Percentiles rank a stretch among this genome's conserved stretches.
phyloP scores from a whole-genome alignment of 2,113 vertebrate genomes.

The Hipposideros armiger region DNA sequence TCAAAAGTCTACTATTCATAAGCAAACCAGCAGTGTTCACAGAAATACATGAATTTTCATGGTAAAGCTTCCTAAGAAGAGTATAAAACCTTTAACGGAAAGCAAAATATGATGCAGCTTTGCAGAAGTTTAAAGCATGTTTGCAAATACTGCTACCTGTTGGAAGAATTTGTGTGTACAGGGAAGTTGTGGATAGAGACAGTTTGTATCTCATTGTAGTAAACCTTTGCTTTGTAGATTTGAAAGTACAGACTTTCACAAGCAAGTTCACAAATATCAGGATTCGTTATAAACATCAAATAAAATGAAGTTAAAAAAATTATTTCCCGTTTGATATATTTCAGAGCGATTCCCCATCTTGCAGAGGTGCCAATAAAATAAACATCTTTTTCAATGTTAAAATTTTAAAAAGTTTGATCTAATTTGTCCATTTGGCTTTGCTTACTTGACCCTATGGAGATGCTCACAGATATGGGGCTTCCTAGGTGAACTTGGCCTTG shows the following conservation, averaged over 20 bases:
- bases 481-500: slow-evolving; percentile 68
- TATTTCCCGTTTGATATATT: slow-evolving; percentile 94
- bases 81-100: slow-evolving; percentile 80
- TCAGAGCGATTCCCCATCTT: slow-evolving; percentile 75
- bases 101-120: slow-evolving; percentile 76
- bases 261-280: slow-evolving; percentile 89
- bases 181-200: slow-evolving; percentile 85
- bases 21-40: slow-evolving; percentile 76
- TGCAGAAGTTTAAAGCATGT: slow-evolving; percentile 81
- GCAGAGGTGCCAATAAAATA: neutral
- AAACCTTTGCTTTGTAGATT: slow-evolving; percentile 89
- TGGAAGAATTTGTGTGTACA: slow-evolving; percentile 84
- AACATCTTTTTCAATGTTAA: neutral
- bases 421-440: slow-evolving; percentile 79
- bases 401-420: slow-evolving; percentile 11
- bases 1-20: slow-evolving; percentile 72
- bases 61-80: slow-evolving; percentile 78
- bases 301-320: slow-evolving; percentile 96
- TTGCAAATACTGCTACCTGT: slow-evolving; percentile 79
- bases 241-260: slow-evolving; percentile 89
- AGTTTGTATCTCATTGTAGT: slow-evolving; percentile 87
- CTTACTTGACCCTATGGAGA: slow-evolving; percentile 79
- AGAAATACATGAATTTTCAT: neutral
- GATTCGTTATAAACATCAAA: slow-evolving; percentile 91
- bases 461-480: slow-evolving; percentile 63